Evolutionary conservation across 2,888 invertebrate species (phyloP).

Genomic region (Ormyrus labotus): DNA sequence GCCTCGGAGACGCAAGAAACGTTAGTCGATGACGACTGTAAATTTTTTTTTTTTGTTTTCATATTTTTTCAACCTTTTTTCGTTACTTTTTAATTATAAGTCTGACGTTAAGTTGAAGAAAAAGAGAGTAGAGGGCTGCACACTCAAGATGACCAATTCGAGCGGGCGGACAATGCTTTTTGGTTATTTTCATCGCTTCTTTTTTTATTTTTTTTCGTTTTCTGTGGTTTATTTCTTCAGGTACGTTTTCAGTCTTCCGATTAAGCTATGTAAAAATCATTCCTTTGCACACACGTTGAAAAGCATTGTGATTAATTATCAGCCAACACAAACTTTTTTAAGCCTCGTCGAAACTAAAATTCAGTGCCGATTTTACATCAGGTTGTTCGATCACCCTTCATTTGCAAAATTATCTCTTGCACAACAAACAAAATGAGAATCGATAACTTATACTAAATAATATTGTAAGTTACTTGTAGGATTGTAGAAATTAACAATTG

Average conservation of each 20-base stretch:
- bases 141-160: constrained; percentile 48
- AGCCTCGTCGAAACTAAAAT: not conserved
- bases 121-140: constrained; percentile 49
- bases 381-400: constrained; percentile 9
- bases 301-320: constrained; percentile 44
- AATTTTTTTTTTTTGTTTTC: constrained; percentile 29
- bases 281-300: constrained; percentile 31
- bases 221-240: constrained; percentile 61
- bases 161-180: constrained; percentile 33
- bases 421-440: too few relatives aligned
- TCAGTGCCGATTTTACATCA: not conserved
- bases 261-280: constrained; percentile 50
- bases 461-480: too few relatives aligned
- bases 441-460: too few relatives aligned
- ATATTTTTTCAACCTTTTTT: constrained; percentile 34
- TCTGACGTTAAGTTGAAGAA: constrained; percentile 33
- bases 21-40: constrained; percentile 20
- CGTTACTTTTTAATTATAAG: constrained; percentile 13
- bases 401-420: too few relatives aligned
- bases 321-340: constrained; percentile 27
- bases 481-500: too few relatives aligned
- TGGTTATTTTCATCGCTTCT: constrained; percentile 49
- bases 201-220: constrained; percentile 55
- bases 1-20: constrained; percentile 20
- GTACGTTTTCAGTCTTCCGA: constrained; percentile 72